Base-by-base conservation (phyloP, 2,113 vertebrate species). In the Myrmecobius fasciatus region DNA sequence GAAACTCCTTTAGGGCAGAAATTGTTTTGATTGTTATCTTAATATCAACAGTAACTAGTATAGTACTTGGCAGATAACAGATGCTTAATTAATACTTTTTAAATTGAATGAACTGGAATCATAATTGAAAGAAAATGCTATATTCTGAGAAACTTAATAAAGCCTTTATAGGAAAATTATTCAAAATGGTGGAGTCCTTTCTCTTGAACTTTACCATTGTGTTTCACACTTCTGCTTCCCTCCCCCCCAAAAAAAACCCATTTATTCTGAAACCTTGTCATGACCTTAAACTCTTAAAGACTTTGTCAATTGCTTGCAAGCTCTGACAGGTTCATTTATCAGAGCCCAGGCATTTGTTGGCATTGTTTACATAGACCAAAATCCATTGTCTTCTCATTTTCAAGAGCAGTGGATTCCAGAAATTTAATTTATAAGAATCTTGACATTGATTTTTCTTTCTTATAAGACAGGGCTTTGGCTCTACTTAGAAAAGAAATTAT, bases 181-280 rank as follows among this genome's bases (percentile, higher is more conserved):
- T 83, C 67, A 83, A 83, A 83, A 83, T 43, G 7, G 20, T 83
- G n/a, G 5, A 83, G n/a, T n/a, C 36, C n/a, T 83, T 83, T 83
- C 67, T 24, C n/a, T 83, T 43, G 60, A 31, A 67, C 60, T 67
- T 67, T 67, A 36, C 36, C 31, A 67, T 67, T 67, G 31, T 67
- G 0, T 31, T 67, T 22, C 20, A 12, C 3, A 53, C 52, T 53
- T 22, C 52, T 53, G 52, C 52, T 2, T 36, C 17, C 67, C n/a
- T 0, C 11, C 11, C 0, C 20, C 17, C 67, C n/a, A 0, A 5
- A 17, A 20, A 36, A n/a, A 75, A n/a, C 7, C 36, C 31, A 14
- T 36, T 20, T n/a, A 75, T 17, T 75, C 60, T 75, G 20, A 83
- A 83, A 20, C 5, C n/a, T 83, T 83, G 5, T 24, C n/a, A 83